Percentiles rank a stretch among this genome's conserved stretches.
Evolutionary conservation across 2,797 vertebrate species (phyloP).

Genomic region (Schizopygopsis pylzovi): DNA sequence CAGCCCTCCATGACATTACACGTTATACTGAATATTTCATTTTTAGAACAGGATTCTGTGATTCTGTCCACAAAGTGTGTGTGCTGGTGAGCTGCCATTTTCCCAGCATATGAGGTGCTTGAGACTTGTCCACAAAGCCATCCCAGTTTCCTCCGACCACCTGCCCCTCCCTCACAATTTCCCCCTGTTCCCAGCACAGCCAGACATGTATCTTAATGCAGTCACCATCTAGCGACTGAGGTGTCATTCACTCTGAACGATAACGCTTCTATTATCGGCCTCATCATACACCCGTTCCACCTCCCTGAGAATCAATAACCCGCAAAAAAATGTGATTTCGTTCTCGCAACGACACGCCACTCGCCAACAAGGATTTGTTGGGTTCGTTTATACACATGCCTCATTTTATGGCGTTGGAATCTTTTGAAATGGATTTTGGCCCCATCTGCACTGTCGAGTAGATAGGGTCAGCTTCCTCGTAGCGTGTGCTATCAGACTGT

Average conservation of each 20-base stretch:
- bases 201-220: constrained; percentile 46
- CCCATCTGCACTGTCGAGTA: not conserved
- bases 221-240: constrained; percentile 37
- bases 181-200: constrained; percentile 61
- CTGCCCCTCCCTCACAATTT: constrained; percentile 66
- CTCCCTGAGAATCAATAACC: constrained; percentile 8
- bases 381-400: not conserved
- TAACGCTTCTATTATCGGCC: constrained; percentile 24
- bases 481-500: constrained; percentile 26
- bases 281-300: not conserved
- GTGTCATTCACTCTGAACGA: constrained; percentile 24
- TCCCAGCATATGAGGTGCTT: constrained; percentile 46
- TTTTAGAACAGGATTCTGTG: not conserved
- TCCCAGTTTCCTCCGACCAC: constrained; percentile 65
- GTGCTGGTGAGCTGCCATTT: constrained; percentile 50
- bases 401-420: not conserved
- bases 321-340: not conserved
- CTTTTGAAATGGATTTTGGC: constrained; percentile 13
- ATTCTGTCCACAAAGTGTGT: not conserved
- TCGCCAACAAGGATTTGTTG: not conserved
- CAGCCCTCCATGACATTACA: not conserved
- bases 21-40: not conserved
- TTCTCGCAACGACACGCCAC: not conserved
- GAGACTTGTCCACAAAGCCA: constrained; percentile 53
- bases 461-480: not conserved